Evolutionary conservation across 2,113 vertebrate genomes (phyloP), one percentile per base, ranked within the genome.

Genomic region (Pogonocichla stellata): DNA sequence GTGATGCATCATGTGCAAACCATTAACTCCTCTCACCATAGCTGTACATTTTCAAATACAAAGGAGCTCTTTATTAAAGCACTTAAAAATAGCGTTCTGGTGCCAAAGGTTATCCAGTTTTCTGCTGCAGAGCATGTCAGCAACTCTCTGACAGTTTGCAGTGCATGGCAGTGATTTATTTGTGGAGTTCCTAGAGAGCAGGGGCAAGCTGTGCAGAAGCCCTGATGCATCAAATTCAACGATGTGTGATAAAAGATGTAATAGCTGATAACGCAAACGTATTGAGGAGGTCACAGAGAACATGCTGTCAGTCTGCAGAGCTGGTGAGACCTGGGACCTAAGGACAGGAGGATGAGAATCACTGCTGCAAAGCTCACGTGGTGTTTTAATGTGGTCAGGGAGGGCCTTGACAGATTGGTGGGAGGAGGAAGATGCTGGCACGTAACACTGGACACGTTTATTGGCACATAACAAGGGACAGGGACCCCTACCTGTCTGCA

Each of bases 101-200:
- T 81, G 78, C 73, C 58, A 89, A 91, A 95, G 80, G 61, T 95
- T 93, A 92, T 75, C 69, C 65, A 75, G 2, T 57, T 88, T 93
- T 92, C 73, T 89, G n/a, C 83, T 79, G 83, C 33, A 57, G 42
- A 58, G 38, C 25, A n/a, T 66, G 61, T 79, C 91, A 78, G 80
- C 48, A 28, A 20, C 70, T 92, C 77, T 85, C 28, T 67, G 83
- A 81, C 84, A 87, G 87, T 72, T 62, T 89, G 89, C 89, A 75
- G 77, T n/a, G 48, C 43, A 9, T 19, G 53, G 43, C 69, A 64
- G 38, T 79, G 89, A 95, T 91, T 95, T 89, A 92, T 87, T 57
- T 82, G 80, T 42, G 87, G 73, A 94, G 87, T 96, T 94, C 89
- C 91, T 92, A 53, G 94, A 95, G 57, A 95, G 84, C 69, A 75